A percentile compares a stretch with the other conserved stretches of the same genome.
Evolutionary conservation across 2,888 invertebrate genomes (phyloP).

Genomic region (Drosophila neotestacea): DNA sequence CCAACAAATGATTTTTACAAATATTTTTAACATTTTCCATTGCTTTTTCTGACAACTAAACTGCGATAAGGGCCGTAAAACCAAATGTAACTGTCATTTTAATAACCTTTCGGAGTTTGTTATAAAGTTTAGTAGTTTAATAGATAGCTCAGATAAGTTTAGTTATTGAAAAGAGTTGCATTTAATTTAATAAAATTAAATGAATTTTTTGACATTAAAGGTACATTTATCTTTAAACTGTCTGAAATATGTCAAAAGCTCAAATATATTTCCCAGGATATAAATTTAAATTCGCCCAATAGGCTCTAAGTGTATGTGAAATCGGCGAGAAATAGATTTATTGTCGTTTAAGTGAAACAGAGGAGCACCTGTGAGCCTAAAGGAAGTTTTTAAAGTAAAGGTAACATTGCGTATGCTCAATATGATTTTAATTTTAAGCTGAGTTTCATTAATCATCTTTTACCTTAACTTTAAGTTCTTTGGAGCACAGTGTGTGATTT

Average conservation of each 20-base stretch:
- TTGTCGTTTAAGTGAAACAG: conserved; percentile 33
- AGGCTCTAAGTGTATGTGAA: conserved; percentile 62
- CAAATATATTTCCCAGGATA: conserved; percentile 50
- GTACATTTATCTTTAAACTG: conserved; percentile 59
- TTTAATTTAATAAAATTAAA: conserved; percentile 7
- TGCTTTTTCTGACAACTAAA: conserved; percentile 33
- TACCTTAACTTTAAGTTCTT: conserved; percentile 34
- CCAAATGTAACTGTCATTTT: conserved; percentile 13
- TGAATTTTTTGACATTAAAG: conserved; percentile 66
- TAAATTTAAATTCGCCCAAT: conserved; percentile 66
- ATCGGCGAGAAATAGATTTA: conserved; percentile 63
- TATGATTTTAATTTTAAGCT: neutral
- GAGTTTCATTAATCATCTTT: neutral
- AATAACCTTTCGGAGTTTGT: conserved; percentile 2
- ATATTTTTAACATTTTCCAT: conserved; percentile 26
- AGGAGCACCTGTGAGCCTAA: neutral
- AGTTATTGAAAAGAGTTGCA: neutral
- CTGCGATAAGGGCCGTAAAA: conserved; percentile 34
- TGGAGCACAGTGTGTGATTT: conserved; percentile 24
- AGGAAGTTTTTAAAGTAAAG: neutral
- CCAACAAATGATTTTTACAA: conserved; percentile 38
- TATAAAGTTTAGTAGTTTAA: neutral
- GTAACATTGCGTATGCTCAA: conserved; percentile 32
- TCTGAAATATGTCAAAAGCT: conserved; percentile 72
- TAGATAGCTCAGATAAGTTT: neutral